A percentile compares a stretch with the other conserved stretches of the same genome.
Evolutionary conservation across 2,888 invertebrate species (phyloP).

Genomic region (Drosophila rellima): DNA sequence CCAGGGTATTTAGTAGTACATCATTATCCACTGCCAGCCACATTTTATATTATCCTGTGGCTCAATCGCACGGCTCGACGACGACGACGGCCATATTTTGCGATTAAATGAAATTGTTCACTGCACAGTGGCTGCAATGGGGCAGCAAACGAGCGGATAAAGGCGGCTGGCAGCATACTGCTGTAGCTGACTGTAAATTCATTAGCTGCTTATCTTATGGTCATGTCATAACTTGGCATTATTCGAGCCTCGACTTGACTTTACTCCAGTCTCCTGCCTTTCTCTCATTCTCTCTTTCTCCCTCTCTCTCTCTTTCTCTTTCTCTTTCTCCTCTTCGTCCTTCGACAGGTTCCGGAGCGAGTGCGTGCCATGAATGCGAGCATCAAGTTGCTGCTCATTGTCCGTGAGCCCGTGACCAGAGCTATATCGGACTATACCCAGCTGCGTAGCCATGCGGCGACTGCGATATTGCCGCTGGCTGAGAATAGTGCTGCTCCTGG

Average conservation of each 20-base stretch:
- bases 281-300: background rate
- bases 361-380: constrained; percentile 97
- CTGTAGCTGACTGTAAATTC: constrained; percentile 50
- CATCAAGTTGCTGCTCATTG: constrained; percentile 95
- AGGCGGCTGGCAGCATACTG: constrained; percentile 10
- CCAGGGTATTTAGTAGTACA: constrained; percentile 15
- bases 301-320: background rate
- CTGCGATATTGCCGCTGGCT: constrained; percentile 88
- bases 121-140: constrained; percentile 66
- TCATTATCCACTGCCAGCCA: background rate
- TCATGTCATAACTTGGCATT: constrained; percentile 38
- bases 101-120: constrained; percentile 78
- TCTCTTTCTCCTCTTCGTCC: constrained; percentile 30
- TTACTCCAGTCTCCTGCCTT: background rate
- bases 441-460: constrained; percentile 93
- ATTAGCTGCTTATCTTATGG: constrained; percentile 52
- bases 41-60: background rate
- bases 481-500: constrained; percentile 50
- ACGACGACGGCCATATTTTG: constrained; percentile 66
- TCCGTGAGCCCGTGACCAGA: constrained; percentile 97
- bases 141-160: constrained; percentile 4
- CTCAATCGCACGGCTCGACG: constrained; percentile 40
- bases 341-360: constrained; percentile 93
- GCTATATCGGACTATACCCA: constrained; percentile 99
- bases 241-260: constrained; percentile 14